A percentile compares a stretch with the other conserved stretches of the same genome.
phyloP scores from a whole-genome alignment of 2,888 invertebrate genomes.

The Taphrorychus bicolor region DNA sequence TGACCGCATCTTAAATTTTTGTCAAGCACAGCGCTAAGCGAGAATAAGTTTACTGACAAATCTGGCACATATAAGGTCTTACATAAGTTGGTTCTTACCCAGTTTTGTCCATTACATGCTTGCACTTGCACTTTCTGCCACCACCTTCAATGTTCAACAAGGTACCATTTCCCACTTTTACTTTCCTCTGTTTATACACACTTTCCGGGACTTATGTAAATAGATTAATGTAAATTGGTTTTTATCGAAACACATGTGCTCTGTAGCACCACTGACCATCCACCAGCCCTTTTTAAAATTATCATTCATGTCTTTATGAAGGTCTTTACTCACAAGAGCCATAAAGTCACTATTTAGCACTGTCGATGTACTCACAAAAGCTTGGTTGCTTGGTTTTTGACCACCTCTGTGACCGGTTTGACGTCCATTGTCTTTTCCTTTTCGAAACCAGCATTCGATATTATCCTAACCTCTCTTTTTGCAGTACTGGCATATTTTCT shows the following conservation, averaged over 20 bases:
- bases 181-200: neutral
- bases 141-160: conserved; percentile 1
- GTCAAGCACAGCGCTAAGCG: neutral
- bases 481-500: neutral
- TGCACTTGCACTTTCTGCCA: neutral
- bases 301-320: neutral
- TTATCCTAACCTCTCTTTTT: neutral
- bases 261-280: conserved; percentile 6
- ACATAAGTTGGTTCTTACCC: neutral
- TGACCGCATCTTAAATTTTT: too few relatives aligned
- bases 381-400: too few relatives aligned
- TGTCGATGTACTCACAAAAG: too few relatives aligned
- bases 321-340: neutral
- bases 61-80: neutral
- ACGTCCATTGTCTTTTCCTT: neutral
- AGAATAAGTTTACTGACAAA: neutral
- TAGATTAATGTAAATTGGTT: neutral
- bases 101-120: conserved; percentile 1
- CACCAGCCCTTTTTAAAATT: conserved; percentile 6
- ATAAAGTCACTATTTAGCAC: neutral
- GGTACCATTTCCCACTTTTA: conserved; percentile 6
- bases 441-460: conserved; percentile 2
- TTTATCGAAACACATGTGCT: conserved; percentile 4
- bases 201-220: neutral
- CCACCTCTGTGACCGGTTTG: neutral